Percentiles rank a stretch among this genome's conserved stretches.
These are phyloP conservation scores for Ormyrus rosae DNA, from an alignment of 2,888 invertebrate genomes.

Conservation along the genomic window DNA sequence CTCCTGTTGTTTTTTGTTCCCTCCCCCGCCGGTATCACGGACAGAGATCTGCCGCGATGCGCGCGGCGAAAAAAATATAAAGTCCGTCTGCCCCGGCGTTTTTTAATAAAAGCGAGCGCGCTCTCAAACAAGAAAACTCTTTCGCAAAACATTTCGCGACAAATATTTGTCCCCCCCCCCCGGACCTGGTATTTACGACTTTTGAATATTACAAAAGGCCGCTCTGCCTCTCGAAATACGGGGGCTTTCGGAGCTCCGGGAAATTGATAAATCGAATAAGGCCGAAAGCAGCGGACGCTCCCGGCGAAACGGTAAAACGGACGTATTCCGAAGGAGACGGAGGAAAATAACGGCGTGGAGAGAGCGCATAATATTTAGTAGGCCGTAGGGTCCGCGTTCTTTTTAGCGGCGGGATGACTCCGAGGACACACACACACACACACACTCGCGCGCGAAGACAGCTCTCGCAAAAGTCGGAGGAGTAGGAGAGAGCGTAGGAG, in stretches of 20 bases:
- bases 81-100: neutral
- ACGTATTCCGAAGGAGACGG: neutral
- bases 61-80: neutral
- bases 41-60: too few species aligned
- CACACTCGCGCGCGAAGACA: neutral
- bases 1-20: neutral
- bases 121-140: neutral
- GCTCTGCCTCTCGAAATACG: neutral
- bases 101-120: conserved; percentile 12
- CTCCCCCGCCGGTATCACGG: neutral
- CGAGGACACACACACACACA: too few species aligned
- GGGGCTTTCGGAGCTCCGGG: neutral
- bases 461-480: conserved; percentile 7
- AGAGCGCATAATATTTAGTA: conserved; percentile 28
- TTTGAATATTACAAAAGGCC: neutral
- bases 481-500: neutral
- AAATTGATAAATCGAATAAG: conserved; percentile 5
- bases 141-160: neutral
- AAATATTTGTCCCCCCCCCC: neutral
- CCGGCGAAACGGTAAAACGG: neutral
- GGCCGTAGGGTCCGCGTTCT: conserved; percentile 13
- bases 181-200: neutral
- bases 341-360: neutral
- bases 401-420: conserved; percentile 1
- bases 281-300: neutral